phyloP scores from a whole-genome alignment of 2,888 invertebrate genomes.

The Gibbula magus region DNA sequence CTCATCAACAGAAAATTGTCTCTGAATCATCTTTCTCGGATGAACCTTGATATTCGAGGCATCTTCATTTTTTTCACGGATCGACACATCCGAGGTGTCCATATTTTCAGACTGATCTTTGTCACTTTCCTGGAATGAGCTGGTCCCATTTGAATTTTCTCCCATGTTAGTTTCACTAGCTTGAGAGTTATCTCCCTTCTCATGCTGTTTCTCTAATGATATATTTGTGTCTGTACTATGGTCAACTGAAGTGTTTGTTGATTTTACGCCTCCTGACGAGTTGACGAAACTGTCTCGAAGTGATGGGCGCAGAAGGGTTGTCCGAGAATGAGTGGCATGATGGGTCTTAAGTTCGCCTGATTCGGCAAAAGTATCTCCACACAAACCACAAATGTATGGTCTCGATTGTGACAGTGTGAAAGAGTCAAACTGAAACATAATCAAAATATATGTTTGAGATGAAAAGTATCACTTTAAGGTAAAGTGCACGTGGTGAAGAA shows the following conservation, averaged over 20 bases:
- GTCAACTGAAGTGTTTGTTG: neutral
- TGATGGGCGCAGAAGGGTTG: conserved; percentile 31
- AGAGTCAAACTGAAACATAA: conserved; percentile 13
- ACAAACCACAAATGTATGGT: conserved; percentile 70
- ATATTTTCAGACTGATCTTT: neutral
- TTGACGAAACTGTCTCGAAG: conserved; percentile 5
- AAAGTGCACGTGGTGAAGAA: too few species aligned
- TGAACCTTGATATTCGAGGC: neutral
- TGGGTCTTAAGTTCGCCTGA: conserved; percentile 50
- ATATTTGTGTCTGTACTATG: too few species aligned
- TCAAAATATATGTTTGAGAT: too few species aligned
- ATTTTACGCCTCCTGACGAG: neutral
- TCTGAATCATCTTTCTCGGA: conserved; percentile 5
- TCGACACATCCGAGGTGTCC: neutral
- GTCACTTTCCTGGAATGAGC: neutral
- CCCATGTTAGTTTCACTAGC: neutral
- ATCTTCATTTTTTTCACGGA: neutral
- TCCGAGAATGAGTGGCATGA: conserved; percentile 45
- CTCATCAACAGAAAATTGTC: conserved; percentile 16
- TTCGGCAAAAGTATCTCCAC: conserved; percentile 67
- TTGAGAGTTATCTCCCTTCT: conserved; percentile 10
- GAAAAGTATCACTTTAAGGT: too few species aligned
- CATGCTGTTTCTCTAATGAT: neutral
- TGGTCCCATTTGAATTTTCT: neutral
- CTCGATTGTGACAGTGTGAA: conserved; percentile 49